Evolutionary conservation across 2,113 vertebrate species (phyloP), one percentile per base, ranked within the genome.

Genomic region (Peromyscus leucopus): DNA sequence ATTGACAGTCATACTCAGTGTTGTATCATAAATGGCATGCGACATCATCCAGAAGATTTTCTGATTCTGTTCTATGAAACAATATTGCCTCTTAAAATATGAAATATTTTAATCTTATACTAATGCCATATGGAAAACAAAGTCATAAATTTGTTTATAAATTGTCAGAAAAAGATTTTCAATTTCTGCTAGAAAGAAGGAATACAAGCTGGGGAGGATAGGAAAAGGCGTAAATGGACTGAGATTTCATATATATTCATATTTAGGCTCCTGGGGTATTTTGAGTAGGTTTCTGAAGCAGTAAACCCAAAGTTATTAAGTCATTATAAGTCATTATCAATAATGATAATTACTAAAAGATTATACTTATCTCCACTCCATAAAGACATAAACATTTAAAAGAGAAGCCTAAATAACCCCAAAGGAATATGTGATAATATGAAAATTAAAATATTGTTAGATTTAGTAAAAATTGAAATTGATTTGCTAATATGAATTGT

Each of bases 1-100:
- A 87, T 31, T 88, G 72, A 71, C 85, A 72, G 48, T 67, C n/a
- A 95, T 13, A 82, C 21, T 82, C 71, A 84, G 63, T 88, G 11
- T 75, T 91, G 97, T 69, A 75, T 93, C 33, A 75, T 22, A 71
- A 12, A 61, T 78, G 26, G 55, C 36, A 48, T 55, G 15, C 67
- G 11, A 85, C 4, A 91, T 71, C 51, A 92, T 75, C 24, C 1
- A 90, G 89, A 96, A 57, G 96, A 95, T 71, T 71, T 94, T 26
- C 36, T 88, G 4, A 33, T 85, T 90, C 42, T 96, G 1, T 84
- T 28, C 5, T 76, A 72, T 51, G 22, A 84, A 92, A 57, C 3
- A 72, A 59, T 61, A 89, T 87, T 79, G 17, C 4, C 33, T 89
- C 85, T 72, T 55, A 48, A 95, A 95, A 90, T 75, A 82, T 21